Percentiles rank a stretch among this genome's conserved stretches.
These are phyloP conservation scores for Spisula solida DNA, from an alignment of 2,888 invertebrate species.

Conservation along the genomic window DNA sequence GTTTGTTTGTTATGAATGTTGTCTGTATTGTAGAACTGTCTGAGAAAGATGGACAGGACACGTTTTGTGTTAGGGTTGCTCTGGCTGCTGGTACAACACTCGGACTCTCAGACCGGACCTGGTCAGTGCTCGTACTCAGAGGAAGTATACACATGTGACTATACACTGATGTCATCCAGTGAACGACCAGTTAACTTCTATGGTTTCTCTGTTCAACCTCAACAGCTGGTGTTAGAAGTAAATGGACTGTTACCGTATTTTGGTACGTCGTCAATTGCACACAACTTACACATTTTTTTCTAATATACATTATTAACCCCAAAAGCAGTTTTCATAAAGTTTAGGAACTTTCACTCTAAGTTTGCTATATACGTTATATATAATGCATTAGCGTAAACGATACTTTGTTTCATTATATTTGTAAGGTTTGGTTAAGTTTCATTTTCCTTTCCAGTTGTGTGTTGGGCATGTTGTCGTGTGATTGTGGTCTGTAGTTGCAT, in stretches of 20 bases:
- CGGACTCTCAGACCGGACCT: conserved; percentile 50
- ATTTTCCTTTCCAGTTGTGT: background rate
- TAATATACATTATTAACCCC: no score
- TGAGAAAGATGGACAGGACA: background rate
- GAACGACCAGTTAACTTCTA: conserved; percentile 33
- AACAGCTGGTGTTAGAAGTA: conserved; percentile 21
- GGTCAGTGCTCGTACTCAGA: conserved; percentile 42
- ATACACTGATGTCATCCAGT: conserved; percentile 24
- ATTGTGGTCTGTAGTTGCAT: no score
- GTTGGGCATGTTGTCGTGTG: no score
- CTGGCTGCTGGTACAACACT: background rate
- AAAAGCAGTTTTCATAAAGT: no score
- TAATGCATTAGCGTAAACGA: no score
- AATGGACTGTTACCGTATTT: conserved; percentile 42
- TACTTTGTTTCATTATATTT: no score
- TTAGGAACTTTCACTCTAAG: no score
- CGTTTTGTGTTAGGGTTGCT: background rate
- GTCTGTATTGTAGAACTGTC: no score
- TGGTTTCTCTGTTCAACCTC: conserved; percentile 25
- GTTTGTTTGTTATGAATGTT: no score
- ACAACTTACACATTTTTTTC: no score
- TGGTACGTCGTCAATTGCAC: conserved; percentile 9
- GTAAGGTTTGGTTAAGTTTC: no score
- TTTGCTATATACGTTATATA: no score
- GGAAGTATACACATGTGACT: conserved; percentile 35